Base-by-base conservation (phyloP, 2,888 invertebrate genomes). In the Nebria salina region DNA sequence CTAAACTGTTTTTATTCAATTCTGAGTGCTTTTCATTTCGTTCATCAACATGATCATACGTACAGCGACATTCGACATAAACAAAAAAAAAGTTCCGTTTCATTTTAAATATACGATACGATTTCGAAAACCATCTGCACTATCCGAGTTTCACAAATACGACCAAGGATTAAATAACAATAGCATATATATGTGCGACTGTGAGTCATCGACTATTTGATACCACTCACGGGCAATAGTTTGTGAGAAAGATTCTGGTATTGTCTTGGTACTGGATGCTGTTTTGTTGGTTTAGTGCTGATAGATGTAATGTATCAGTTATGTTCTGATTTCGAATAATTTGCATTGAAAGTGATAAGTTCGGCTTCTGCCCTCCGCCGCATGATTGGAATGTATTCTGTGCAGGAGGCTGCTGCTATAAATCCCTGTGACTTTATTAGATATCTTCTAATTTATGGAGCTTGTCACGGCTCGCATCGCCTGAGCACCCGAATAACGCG, bases 381-480 rank as follows among this genome's bases (percentile, higher is more conserved):
- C 9, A 73, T 76, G 83, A 85, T 87, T 86, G 87, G 87, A 88
- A 88, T 88, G 88, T 88, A 88, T 88, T 81, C 87, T 85, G 87
- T 86, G 87, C 86, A 87, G 84, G 87, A 87, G 86, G 85, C 87
- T 87, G 87, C 86, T 87, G 87, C 81, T 81, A 89, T 89, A 89
- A 89, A 89, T 88, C 89, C 87, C 87, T 86, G 87, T 87, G 88
- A 88, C 89, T 89, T 89, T 89, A 89, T 89, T 89, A 89, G 89
- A 89, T 89, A 89, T 88, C 88, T 87, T 85, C 88, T 89, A 88
- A 89, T 89, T 89, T 89, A 89, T 88, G 86, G 88, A 86, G 86
- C 87, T 86, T 87, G 88, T 88, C 88, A 87, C 86, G 85, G 73
- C 75, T 79, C 75, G 79, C 79, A 25, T 70, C 34, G 54, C 54